These are phyloP conservation scores for Macrocentrus cingulum DNA, from an alignment of 1,140 invertebrate species.

Conservation along the genomic window DNA sequence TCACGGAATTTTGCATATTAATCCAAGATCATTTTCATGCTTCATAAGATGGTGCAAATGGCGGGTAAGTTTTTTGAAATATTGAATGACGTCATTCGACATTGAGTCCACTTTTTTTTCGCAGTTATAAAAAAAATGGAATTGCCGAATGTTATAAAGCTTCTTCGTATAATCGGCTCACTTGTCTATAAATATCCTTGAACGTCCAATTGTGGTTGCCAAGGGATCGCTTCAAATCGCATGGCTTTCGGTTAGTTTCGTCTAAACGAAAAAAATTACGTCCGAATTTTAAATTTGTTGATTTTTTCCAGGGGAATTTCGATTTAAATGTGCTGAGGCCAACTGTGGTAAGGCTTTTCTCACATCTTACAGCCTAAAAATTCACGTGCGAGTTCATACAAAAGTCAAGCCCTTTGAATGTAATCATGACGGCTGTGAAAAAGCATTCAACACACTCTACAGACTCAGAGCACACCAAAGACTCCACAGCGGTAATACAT, in stretches of 20 bases:
- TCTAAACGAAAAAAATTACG: not conserved
- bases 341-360: slow-evolving; percentile 91
- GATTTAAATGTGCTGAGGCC: slow-evolving; percentile 86
- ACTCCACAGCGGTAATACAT: slow-evolving; percentile 92
- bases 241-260: slow-evolving; percentile 48
- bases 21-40: no score
- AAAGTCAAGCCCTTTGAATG: slow-evolving; percentile 91
- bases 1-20: no score
- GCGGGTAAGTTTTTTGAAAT: no score
- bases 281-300: not conserved
- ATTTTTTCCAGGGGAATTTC: slow-evolving; percentile 80
- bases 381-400: slow-evolving; percentile 92
- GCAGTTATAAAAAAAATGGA: slow-evolving; percentile 11
- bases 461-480: slow-evolving; percentile 89
- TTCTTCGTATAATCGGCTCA: slow-evolving; percentile 27
- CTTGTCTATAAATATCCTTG: slow-evolving; percentile 29
- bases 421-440: slow-evolving; percentile 76
- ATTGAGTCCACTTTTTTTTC: slow-evolving; percentile 13
- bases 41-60: no score
- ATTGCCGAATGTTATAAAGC: slow-evolving; percentile 19
- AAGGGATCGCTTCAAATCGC: slow-evolving; percentile 43
- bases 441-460: slow-evolving; percentile 93
- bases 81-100: no score
- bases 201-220: slow-evolving; percentile 34
- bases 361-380: slow-evolving; percentile 93